Evolutionary conservation across 2,797 vertebrate species (phyloP), one percentile per base, ranked within the genome.

Genomic region (Gambusia yucatana): DNA sequence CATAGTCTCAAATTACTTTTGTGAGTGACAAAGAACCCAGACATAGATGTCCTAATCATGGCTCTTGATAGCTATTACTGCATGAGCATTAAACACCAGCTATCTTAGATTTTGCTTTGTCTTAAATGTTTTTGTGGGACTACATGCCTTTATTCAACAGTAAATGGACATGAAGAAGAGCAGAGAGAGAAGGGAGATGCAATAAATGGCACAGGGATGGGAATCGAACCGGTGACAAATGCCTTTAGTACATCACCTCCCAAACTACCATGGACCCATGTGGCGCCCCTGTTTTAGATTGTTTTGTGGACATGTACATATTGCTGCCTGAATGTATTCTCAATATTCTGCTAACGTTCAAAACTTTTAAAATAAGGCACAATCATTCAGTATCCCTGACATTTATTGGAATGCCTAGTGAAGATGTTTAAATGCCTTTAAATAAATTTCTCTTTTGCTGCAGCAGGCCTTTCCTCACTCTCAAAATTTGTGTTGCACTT

Each of bases 1-100:
- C 70, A 73, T 84, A 10, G 78, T 84, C 73, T 89, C 47, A 81
- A 43, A 78, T 92, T 92, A 86, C 87, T 80, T 77, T 86, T 78
- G 74, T 77, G 76, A 71, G 70, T 79, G 88, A 86, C 83, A 86
- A 82, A 44, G 73, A 77, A 76, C 65, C 72, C 41, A 81, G 77
- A 78, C 74, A 77, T 55, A 44, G 82, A 87, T 91, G 76, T 87
- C 25, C 82, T 78, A 72, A 82, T 71, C 39, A 46, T 52, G 28
- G 25, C 75, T 70, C 77, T 82, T 59, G 67, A 83, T 75, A 80
- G 48, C 46, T 25, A 14, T 65, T 30, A 33, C 65, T 83, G 65
- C 57, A 41, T 33, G 59, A 44, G 11, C 82, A 77, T 79, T 55
- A 44, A 63, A 81, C 28, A 28, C 0, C 57, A 59, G 4, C 28